These are phyloP conservation scores for Garra rufa DNA, from an alignment of 2,113 vertebrate species.

Conservation along the genomic window DNA sequence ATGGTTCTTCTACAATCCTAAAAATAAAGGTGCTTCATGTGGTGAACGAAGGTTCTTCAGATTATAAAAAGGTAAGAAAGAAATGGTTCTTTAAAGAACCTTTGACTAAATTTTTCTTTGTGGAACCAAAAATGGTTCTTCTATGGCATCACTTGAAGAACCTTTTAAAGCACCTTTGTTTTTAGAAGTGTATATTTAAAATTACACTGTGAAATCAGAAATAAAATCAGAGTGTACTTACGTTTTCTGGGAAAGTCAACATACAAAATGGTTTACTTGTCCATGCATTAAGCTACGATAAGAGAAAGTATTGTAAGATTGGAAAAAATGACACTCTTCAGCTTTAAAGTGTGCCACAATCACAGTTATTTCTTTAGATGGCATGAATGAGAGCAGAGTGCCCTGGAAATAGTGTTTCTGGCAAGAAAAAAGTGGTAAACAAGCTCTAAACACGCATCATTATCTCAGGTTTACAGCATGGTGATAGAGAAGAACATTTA, in stretches of 20 bases:
- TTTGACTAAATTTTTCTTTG: no score
- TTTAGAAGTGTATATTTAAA: no score
- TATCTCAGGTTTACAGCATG: constrained; percentile 29
- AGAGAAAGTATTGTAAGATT: background rate
- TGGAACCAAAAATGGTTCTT: no score
- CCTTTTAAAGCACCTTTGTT: no score
- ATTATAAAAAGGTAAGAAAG: no score
- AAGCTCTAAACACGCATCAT: constrained; percentile 38
- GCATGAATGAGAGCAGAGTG: constrained; percentile 1
- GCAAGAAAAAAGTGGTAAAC: background rate
- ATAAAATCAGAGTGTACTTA: background rate
- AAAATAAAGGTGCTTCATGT: no score
- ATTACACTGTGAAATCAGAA: background rate
- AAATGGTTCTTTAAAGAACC: no score
- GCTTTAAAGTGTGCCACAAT: background rate
- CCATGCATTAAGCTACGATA: background rate
- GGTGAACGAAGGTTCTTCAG: no score
- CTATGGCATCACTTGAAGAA: no score
- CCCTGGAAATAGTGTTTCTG: background rate
- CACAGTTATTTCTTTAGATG: background rate
- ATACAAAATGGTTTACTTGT: background rate
- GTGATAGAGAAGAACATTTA: background rate
- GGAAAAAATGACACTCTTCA: background rate
- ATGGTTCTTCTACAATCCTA: no score
- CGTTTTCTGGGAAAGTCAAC: background rate